Percentiles rank a stretch among this genome's conserved stretches.
These are phyloP conservation scores for Aurelia aurita complex sp. Pacific DNA, from an alignment of 30 jellyfish, hydroid and myxozoan species.

Conservation along the genomic window DNA sequence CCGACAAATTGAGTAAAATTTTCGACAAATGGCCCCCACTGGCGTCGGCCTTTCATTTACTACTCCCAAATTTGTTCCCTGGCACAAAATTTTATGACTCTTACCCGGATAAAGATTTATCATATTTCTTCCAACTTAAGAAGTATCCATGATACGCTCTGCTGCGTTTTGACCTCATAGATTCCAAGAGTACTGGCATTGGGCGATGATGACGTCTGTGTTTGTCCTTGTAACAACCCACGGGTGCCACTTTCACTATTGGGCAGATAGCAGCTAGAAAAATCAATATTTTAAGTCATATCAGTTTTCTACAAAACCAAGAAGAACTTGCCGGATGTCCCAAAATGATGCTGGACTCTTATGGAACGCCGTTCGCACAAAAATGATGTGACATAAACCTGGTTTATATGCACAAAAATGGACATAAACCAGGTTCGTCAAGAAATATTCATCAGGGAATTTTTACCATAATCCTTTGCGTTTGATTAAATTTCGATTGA, in stretches of 20 bases:
- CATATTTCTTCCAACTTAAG: background rate
- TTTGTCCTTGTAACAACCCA: constrained; percentile 6
- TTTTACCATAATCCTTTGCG: no score
- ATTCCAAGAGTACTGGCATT: constrained; percentile 4
- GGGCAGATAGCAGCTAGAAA: constrained; percentile 1
- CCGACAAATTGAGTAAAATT: no score
- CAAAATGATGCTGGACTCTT: background rate
- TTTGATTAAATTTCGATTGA: no score
- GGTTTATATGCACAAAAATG: no score
- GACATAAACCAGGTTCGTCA: no score
- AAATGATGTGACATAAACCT: no score
- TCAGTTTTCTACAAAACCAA: background rate
- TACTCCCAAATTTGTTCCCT: no score
- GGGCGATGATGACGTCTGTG: background rate
- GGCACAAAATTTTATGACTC: background rate
- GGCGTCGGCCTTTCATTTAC: no score
- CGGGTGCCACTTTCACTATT: background rate
- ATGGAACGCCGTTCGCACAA: no score
- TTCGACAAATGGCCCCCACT: no score
- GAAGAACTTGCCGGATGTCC: background rate
- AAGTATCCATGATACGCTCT: background rate
- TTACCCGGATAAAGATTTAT: background rate
- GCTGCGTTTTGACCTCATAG: constrained; percentile 10
- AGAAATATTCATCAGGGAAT: no score
- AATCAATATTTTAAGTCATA: background rate